Base-by-base conservation (phyloP, 2,888 invertebrate genomes). In the Dysmachus trigonus region DNA sequence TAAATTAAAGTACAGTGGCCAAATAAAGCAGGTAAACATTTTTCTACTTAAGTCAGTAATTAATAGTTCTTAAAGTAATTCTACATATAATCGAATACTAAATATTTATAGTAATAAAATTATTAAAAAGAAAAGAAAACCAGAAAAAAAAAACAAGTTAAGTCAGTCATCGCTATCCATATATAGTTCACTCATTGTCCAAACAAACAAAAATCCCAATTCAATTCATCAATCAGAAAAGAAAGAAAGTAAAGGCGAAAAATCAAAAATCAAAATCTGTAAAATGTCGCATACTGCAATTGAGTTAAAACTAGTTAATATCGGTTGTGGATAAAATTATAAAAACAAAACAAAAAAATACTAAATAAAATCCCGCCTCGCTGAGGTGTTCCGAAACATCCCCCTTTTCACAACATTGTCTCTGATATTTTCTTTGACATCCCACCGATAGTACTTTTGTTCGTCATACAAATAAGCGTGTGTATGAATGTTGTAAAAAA, bases 1-100 rank as follows among this genome's bases (percentile, higher is more conserved):
- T 88, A n/a, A n/a, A 88, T 88, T 89, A 89, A 89, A 88, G 88
- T 89, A 89, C 89, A 89, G 89, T 90, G 89, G 90, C 89, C 90
- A 90, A 90, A 89, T 89, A 89, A 89, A 90, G 88, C 90, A 89
- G 90, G 90, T 89, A 88, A 87, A 87, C 51, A 86, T 88, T 87
- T 86, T 88, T 88, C 88, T 88, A 88, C 88, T 88, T 88, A 86
- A 87, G 87, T 88, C 83, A 83, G 76, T 84, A 84, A 72, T 72
- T 38, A 41, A 73, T 73, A 84, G 30, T 41, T 74, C 87, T 87
- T 86, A 53, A 81, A 85, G 41, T 86, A 88, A 87, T 72, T 72
- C 73, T 72, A 88, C 51, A 85, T 85, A 35, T 74, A 85, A 77
- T 71, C 35, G 41, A 83, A 76, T 71, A 62, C 30, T 73, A 72